These are phyloP conservation scores for Metopolophium dirhodum DNA, from an alignment of 1,140 invertebrate species.

Conservation along the genomic window DNA sequence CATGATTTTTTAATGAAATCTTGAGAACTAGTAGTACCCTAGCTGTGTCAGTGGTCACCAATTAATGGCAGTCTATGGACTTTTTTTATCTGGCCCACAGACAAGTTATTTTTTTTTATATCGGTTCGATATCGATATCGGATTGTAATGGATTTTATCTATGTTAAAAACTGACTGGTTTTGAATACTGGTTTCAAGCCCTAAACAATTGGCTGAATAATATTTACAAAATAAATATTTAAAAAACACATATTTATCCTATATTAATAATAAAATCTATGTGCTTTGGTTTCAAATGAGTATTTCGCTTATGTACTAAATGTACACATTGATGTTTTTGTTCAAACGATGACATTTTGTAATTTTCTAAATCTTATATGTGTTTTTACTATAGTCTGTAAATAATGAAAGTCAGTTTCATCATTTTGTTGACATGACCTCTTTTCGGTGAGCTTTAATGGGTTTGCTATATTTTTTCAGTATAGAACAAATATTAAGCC, in stretches of 20 bases:
- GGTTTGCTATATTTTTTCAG: not conserved
- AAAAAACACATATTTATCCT: not conserved
- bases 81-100: not conserved
- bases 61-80: too few relatives aligned
- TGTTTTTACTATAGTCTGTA: not conserved
- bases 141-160: too few relatives aligned
- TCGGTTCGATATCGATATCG: too few relatives aligned
- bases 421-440: not conserved
- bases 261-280: not conserved
- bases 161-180: too few relatives aligned
- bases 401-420: not conserved
- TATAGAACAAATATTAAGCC: constrained; percentile 3
- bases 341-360: not conserved
- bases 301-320: not conserved
- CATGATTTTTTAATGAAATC: not conserved
- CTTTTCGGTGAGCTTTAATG: not conserved
- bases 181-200: not conserved
- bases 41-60: not conserved
- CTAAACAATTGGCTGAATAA: not conserved
- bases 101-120: too few relatives aligned
- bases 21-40: not conserved
- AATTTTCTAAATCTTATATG: not conserved
- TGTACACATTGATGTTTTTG: not conserved
- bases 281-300: not conserved
- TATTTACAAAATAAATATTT: not conserved